Conservation (phyloP, 2,888 invertebrate species). For the Drosophila mimetica region DNA sequence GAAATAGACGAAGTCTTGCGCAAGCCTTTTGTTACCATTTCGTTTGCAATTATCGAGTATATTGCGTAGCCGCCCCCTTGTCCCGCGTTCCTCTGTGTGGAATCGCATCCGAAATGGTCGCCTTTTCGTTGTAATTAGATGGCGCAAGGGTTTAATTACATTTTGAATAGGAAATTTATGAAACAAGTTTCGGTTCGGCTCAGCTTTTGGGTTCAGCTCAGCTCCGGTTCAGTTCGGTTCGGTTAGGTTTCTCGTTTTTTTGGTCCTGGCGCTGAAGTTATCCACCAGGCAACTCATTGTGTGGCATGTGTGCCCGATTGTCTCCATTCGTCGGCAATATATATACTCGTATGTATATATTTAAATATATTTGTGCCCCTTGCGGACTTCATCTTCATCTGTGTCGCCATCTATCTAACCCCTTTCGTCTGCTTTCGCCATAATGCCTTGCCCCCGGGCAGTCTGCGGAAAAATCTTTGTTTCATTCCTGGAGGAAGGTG, state of each 20-base stretch:
- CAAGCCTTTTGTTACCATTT: constrained; percentile 45
- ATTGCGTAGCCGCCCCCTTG: constrained; percentile 42
- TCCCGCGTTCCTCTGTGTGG: not conserved
- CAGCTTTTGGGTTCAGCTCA: constrained; percentile 34
- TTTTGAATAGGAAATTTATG: constrained; percentile 80
- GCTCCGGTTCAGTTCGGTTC: constrained; percentile 23
- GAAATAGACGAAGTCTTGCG: constrained; percentile 51
- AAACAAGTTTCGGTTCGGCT: constrained; percentile 69
- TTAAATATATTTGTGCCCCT: not conserved
- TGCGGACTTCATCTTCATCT: constrained; percentile 5
- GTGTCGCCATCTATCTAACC: not conserved
- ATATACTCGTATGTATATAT: not conserved
- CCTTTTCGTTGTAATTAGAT: constrained; percentile 76
- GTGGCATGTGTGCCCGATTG: constrained; percentile 71
- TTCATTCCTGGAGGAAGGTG: not conserved
- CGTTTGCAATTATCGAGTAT: constrained; percentile 78
- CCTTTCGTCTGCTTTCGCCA: constrained; percentile 21
- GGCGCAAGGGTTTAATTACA: constrained; percentile 78
- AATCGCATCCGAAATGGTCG: constrained; percentile 40
- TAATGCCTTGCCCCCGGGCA: constrained; percentile 38
- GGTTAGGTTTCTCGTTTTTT: constrained; percentile 4
- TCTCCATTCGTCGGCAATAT: constrained; percentile 29
- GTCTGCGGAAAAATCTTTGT: constrained; percentile 23
- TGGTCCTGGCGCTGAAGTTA: constrained; percentile 11
- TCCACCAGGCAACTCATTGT: constrained; percentile 51